These are phyloP conservation scores for Phrynocephalus vlangalii DNA, from an alignment of 2,797 vertebrate genomes.

Conservation along the genomic window DNA sequence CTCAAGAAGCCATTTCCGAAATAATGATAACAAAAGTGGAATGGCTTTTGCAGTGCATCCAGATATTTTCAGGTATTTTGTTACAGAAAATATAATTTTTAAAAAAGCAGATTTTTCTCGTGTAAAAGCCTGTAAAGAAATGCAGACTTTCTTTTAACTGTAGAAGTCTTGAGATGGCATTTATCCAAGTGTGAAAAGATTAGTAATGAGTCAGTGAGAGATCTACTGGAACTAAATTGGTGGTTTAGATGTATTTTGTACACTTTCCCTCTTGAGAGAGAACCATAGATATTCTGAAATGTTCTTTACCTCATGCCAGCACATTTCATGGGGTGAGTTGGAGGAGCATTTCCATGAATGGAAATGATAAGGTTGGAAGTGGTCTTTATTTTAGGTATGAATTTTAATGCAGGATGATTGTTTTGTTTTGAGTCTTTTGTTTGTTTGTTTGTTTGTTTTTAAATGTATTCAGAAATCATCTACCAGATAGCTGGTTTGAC, in stretches of 20 bases:
- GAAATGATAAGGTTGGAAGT: background rate
- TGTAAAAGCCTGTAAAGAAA: slow-evolving; percentile 1
- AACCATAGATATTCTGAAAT: background rate
- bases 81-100: background rate
- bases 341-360: background rate
- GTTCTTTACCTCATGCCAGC: too few relatives aligned
- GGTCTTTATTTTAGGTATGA: background rate
- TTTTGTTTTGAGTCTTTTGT: too few relatives aligned
- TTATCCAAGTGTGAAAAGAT: background rate
- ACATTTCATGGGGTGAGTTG: background rate
- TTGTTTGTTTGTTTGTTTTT: too few relatives aligned
- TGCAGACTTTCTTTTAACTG: background rate
- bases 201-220: background rate
- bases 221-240: background rate
- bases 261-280: background rate
- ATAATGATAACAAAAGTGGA: slow-evolving; percentile 1
- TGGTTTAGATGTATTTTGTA: background rate
- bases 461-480: background rate
- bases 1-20: background rate
- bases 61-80: background rate
- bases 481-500: background rate
- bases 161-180: background rate
- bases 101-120: background rate
- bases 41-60: background rate
- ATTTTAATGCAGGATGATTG: background rate